Percentiles rank a stretch among this genome's conserved stretches.
Evolutionary conservation across 2,888 invertebrate genomes (phyloP).

Genomic region (Aelia acuminata): DNA sequence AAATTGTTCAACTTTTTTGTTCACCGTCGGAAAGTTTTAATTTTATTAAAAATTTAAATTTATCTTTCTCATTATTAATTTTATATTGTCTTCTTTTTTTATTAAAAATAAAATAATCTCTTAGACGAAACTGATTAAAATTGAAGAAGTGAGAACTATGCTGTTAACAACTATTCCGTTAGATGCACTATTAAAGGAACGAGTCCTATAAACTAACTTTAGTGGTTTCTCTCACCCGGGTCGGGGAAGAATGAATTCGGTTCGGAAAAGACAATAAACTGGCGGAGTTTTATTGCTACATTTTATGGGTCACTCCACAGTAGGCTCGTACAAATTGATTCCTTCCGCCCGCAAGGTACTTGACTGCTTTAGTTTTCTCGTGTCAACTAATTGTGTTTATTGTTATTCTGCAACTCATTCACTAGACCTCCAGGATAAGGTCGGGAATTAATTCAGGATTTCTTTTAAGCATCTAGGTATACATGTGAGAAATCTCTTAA

Average conservation of each 20-base stretch:
- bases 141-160: background rate
- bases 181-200: background rate
- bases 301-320: background rate
- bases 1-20: too few relatives aligned
- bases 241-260: background rate
- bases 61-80: too few relatives aligned
- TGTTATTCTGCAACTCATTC: too few relatives aligned
- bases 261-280: background rate
- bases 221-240: background rate
- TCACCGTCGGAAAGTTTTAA: too few relatives aligned
- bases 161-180: background rate
- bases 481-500: too few relatives aligned
- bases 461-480: too few relatives aligned
- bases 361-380: background rate
- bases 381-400: background rate
- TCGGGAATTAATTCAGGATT: too few relatives aligned
- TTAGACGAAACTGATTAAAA: too few relatives aligned
- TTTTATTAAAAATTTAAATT: too few relatives aligned
- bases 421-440: too few relatives aligned
- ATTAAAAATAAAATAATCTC: too few relatives aligned
- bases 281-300: background rate
- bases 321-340: background rate
- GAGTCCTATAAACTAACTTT: slow-evolving; percentile 1
- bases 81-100: too few relatives aligned
- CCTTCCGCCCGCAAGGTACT: background rate